A percentile compares a stretch with the other conserved stretches of the same genome.
phyloP scores from a whole-genome alignment of 2,113 vertebrate genomes.

The Vidua macroura region DNA sequence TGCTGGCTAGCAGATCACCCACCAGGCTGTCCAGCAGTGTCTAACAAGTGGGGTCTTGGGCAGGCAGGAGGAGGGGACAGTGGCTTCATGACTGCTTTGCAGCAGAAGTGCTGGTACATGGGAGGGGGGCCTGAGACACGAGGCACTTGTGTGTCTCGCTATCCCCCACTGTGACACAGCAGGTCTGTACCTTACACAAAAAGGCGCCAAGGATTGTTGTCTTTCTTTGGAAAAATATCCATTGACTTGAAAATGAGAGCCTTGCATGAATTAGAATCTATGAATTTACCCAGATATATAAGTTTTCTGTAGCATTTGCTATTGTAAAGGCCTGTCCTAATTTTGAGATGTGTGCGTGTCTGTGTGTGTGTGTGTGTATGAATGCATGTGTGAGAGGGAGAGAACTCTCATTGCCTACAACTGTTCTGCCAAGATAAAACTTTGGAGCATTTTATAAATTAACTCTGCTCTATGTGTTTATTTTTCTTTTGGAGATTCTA shows the following conservation, averaged over 20 bases:
- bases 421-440: constrained; percentile 71
- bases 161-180: neutral
- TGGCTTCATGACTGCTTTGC: fast-evolving
- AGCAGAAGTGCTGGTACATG: neutral
- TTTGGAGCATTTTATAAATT: constrained; percentile 73
- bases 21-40: neutral
- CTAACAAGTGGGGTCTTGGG: neutral
- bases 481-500: constrained; percentile 73
- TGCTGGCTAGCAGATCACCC: neutral
- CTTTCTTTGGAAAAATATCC: neutral
- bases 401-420: constrained; percentile 62
- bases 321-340: neutral
- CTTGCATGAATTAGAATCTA: neutral
- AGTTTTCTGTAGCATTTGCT: neutral
- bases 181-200: neutral
- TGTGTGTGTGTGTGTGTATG: neutral
- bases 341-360: neutral
- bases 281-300: neutral
- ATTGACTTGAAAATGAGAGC: neutral
- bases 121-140: neutral
- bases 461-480: constrained; percentile 71
- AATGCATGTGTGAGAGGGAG: constrained; percentile 16
- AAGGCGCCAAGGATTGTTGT: neutral
- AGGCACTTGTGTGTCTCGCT: neutral
- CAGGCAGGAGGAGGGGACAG: neutral